A percentile compares a stretch with the other conserved stretches of the same genome.
Conservation (phyloP, 2,797 vertebrate genomes). For the Babyrousa celebensis region DNA sequence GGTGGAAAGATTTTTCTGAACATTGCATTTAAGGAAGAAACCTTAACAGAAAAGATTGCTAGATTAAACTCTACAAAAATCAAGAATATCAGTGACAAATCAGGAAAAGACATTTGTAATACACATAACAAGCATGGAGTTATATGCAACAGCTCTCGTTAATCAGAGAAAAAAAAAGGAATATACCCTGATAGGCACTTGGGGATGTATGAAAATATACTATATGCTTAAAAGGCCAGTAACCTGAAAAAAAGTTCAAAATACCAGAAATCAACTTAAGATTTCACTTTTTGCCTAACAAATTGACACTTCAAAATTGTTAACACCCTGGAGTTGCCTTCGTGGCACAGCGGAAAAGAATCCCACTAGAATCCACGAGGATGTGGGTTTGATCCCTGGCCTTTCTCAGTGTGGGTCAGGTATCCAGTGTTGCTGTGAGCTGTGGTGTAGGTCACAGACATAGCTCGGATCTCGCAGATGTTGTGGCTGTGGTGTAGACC, state of each 20-base stretch:
- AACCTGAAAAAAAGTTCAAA: slow-evolving; percentile 32
- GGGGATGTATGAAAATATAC: background rate
- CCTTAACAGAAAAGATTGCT: background rate
- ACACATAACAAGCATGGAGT: background rate
- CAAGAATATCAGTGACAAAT: background rate
- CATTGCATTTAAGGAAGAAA: slow-evolving; percentile 5
- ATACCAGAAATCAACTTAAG: slow-evolving; percentile 16
- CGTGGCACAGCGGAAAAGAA: too few species aligned
- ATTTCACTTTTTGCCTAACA: background rate
- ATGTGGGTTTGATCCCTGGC: too few species aligned
- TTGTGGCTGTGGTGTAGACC: too few species aligned
- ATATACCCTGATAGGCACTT: background rate
- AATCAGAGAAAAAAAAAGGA: background rate
- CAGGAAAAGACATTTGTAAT: background rate
- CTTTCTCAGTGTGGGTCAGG: too few species aligned
- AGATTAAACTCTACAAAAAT: background rate
- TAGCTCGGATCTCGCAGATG: too few species aligned
- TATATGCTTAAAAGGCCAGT: background rate
- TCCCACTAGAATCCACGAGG: too few species aligned
- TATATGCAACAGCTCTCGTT: background rate
- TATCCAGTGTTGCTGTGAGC: too few species aligned
- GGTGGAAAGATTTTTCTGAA: slow-evolving; percentile 20
- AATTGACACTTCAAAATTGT: slow-evolving; percentile 46
- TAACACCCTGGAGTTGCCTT: background rate
- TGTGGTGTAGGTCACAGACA: too few species aligned